Percentiles rank a stretch among this genome's conserved stretches.
Evolutionary conservation across 2,797 vertebrate genomes (phyloP).

Genomic region (Jordanella pulchra): DNA sequence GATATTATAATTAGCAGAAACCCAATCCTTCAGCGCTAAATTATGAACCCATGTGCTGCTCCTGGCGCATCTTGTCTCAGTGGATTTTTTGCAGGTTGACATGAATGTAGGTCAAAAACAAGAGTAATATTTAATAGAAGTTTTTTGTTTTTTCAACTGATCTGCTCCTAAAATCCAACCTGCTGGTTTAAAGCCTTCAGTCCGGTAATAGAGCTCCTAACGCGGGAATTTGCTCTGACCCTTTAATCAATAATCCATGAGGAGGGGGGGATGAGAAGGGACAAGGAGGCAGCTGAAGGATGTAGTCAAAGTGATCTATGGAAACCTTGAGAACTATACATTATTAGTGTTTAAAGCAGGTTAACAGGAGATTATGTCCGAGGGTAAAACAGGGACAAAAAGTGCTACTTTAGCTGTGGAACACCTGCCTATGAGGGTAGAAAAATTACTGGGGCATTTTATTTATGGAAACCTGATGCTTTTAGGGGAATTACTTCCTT

Average conservation of each 20-base stretch:
- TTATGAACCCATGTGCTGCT: constrained; percentile 52
- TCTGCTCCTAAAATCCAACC: constrained; percentile 39
- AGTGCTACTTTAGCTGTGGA: constrained; percentile 14
- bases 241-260: constrained; percentile 67
- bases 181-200: constrained; percentile 42
- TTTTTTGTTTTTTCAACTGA: background rate
- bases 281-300: constrained; percentile 28
- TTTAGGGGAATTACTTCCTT: constrained; percentile 47
- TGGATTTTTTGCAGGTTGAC: constrained; percentile 13
- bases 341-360: constrained; percentile 37
- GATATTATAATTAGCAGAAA: constrained; percentile 69
- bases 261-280: constrained; percentile 41
- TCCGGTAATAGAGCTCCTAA: constrained; percentile 53
- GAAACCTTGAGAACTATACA: constrained; percentile 63
- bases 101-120: constrained; percentile 10
- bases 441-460: constrained; percentile 10
- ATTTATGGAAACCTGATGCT: constrained; percentile 40
- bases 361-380: constrained; percentile 28
- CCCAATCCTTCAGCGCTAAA: constrained; percentile 62
- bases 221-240: constrained; percentile 48
- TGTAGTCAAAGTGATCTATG: constrained; percentile 52
- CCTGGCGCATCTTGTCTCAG: constrained; percentile 20
- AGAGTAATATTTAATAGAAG: background rate
- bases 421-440: constrained; percentile 8
- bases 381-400: background rate